A percentile compares a stretch with the other conserved stretches of the same genome.
Evolutionary conservation across 2,797 vertebrate genomes (phyloP).

Genomic region (Chiroxiphia lanceolata): DNA sequence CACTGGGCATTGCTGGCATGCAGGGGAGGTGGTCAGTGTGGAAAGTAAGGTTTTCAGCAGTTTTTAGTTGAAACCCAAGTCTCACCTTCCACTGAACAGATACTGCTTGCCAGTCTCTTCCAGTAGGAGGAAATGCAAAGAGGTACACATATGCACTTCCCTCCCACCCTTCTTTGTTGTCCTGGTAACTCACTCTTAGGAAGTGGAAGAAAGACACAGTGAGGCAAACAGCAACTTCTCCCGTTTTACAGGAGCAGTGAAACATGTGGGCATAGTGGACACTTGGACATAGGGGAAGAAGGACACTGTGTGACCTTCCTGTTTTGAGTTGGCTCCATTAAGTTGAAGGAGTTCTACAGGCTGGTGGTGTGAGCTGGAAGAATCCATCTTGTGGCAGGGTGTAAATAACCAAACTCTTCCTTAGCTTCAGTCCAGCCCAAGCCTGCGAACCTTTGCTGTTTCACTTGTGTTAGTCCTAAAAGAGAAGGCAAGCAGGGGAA

Average conservation of each 20-base stretch:
- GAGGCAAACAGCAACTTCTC: background rate
- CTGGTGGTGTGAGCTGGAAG: background rate
- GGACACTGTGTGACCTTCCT: background rate
- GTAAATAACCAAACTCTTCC: background rate
- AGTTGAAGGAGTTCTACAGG: background rate
- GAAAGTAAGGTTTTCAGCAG: background rate
- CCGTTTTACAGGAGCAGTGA: background rate
- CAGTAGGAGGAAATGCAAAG: background rate
- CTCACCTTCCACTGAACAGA: background rate
- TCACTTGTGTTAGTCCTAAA: background rate
- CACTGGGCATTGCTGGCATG: background rate
- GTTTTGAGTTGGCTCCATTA: background rate
- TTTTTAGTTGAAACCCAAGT: background rate
- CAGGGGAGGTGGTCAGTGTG: background rate
- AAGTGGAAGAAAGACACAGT: background rate
- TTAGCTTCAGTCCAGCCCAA: background rate
- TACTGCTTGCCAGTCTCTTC: background rate
- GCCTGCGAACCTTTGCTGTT: background rate
- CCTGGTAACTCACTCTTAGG: slow-evolving; percentile 15
- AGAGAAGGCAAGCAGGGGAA: background rate
- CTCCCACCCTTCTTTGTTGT: slow-evolving; percentile 49
- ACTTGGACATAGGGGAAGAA: background rate
- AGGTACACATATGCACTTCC: background rate
- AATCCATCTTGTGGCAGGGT: background rate
- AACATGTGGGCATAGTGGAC: background rate